Conservation (phyloP, 2,113 vertebrate genomes). For the Suricata suricatta region DNA sequence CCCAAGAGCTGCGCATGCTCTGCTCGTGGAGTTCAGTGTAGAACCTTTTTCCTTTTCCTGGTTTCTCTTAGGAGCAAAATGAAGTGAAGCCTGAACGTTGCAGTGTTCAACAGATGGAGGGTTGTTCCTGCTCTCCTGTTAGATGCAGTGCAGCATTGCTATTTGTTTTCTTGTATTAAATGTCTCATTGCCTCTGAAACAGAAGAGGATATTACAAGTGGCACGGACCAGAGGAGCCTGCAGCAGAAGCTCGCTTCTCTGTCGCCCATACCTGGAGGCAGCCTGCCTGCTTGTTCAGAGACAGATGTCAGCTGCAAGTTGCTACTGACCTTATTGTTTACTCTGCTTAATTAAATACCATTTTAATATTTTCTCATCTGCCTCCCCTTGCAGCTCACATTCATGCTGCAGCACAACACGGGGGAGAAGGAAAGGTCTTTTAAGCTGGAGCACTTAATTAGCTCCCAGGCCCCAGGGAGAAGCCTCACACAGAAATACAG, state of each 20-base stretch:
- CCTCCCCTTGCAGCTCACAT: not conserved
- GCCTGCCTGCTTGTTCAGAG: not conserved
- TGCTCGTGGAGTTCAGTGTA: not conserved
- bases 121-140: not conserved
- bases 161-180: constrained; percentile 49
- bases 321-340: constrained; percentile 53
- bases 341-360: constrained; percentile 37
- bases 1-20: not conserved
- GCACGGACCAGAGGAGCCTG: not conserved
- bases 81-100: constrained; percentile 5
- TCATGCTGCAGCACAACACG: not conserved
- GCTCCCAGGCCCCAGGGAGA: not conserved
- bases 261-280: not conserved
- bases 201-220: not conserved
- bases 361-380: constrained; percentile 49
- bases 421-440: constrained; percentile 41
- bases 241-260: not conserved
- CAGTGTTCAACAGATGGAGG: constrained; percentile 16
- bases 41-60: constrained; percentile 24
- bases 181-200: not conserved
- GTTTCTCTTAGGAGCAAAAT: constrained; percentile 55
- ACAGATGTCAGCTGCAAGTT: constrained; percentile 43
- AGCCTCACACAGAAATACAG: not conserved
- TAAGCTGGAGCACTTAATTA: constrained; percentile 56
- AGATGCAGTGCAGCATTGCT: not conserved